These are phyloP conservation scores for Protaetia brevitarsis DNA, from an alignment of 1,140 invertebrate species.

Conservation along the genomic window DNA sequence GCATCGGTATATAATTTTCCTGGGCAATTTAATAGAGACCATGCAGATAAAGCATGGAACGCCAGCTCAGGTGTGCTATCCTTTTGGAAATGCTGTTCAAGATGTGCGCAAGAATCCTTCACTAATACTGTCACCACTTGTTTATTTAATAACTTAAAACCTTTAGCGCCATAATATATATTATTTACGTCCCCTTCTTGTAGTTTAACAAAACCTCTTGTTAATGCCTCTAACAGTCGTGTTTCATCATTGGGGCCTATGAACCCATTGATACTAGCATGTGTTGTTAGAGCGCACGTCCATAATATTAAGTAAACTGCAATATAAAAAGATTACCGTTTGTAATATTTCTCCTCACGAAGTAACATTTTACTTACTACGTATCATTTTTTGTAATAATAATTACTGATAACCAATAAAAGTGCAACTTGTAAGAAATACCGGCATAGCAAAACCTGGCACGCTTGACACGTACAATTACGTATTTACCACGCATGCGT, in stretches of 20 bases:
- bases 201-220: slow-evolving; percentile 29
- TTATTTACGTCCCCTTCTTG: slow-evolving; percentile 33
- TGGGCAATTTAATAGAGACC: slow-evolving; percentile 36
- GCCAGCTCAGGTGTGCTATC: slow-evolving; percentile 32
- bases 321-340: not conserved
- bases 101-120: slow-evolving; percentile 34
- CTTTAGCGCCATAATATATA: slow-evolving; percentile 39
- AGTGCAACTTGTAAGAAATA: not conserved
- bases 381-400: not conserved
- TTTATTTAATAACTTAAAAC: slow-evolving; percentile 36
- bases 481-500: not conserved
- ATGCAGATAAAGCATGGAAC: slow-evolving; percentile 38
- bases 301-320: not conserved
- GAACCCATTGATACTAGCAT: slow-evolving; percentile 40
- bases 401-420: not conserved
- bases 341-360: not conserved
- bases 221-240: slow-evolving; percentile 35
- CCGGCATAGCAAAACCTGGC: not conserved
- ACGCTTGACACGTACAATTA: slow-evolving; percentile 14
- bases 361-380: not conserved
- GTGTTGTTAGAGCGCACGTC: slow-evolving; percentile 15
- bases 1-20: slow-evolving; percentile 39
- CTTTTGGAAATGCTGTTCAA: slow-evolving; percentile 33
- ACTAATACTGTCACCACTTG: slow-evolving; percentile 29
- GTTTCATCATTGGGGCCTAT: slow-evolving; percentile 33